These are phyloP conservation scores for Drosophila seclusa DNA, from an alignment of 2,888 invertebrate species.

Conservation along the genomic window DNA sequence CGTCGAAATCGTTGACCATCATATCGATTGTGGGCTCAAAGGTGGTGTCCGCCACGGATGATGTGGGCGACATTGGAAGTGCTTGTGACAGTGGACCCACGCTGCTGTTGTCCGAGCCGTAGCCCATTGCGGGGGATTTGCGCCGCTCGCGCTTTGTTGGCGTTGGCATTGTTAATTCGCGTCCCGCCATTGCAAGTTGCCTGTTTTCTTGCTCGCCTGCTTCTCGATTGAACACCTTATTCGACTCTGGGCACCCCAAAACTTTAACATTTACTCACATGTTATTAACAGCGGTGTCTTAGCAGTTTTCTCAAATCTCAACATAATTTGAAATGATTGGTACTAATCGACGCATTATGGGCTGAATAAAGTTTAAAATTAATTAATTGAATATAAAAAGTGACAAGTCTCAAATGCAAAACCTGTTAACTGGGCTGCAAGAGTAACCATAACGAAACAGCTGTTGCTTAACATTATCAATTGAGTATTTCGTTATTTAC, in stretches of 20 bases:
- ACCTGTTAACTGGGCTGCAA: not conserved
- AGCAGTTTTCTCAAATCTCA: not conserved
- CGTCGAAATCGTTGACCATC: slow-evolving; percentile 99
- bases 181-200: slow-evolving; percentile 53
- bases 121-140: slow-evolving; percentile 62
- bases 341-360: not conserved
- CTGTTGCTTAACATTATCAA: slow-evolving; percentile 1
- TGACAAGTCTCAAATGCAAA: not conserved
- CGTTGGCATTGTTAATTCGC: slow-evolving; percentile 42
- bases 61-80: slow-evolving; percentile 74
- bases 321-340: not conserved
- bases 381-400: not conserved
- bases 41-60: slow-evolving; percentile 85
- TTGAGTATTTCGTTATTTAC: not conserved
- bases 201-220: slow-evolving; percentile 22
- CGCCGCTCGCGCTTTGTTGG: slow-evolving; percentile 65
- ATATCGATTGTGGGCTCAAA: slow-evolving; percentile 98
- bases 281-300: not conserved
- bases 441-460: not conserved
- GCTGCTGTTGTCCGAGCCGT: slow-evolving; percentile 27
- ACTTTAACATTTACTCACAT: slow-evolving; percentile 7
- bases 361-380: too few relatives aligned
- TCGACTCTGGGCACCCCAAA: slow-evolving; percentile 24
- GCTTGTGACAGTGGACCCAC: slow-evolving; percentile 30
- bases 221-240: slow-evolving; percentile 6